Conservation (phyloP, 2,888 invertebrate genomes). For the Macropis europaea region DNA sequence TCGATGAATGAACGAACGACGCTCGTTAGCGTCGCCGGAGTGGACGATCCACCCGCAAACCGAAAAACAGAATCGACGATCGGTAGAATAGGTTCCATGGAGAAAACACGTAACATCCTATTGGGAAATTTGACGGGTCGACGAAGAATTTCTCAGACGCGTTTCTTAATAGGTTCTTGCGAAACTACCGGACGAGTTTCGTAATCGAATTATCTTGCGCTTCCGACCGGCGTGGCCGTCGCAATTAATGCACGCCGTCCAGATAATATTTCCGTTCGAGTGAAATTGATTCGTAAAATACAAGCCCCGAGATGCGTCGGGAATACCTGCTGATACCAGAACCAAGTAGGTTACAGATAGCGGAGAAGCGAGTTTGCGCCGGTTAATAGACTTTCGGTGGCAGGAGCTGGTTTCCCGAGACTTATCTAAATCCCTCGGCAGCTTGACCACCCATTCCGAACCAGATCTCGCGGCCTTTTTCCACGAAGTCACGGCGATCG, state of each 20-base stretch:
- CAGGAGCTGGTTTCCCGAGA: conserved; percentile 1
- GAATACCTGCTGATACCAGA: conserved; percentile 14
- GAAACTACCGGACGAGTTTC: conserved; percentile 26
- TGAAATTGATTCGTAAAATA: conserved; percentile 15
- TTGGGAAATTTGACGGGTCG: conserved; percentile 34
- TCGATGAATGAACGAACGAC: neutral
- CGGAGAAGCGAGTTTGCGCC: neutral
- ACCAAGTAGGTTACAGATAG: conserved; percentile 31
- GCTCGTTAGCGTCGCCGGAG: neutral
- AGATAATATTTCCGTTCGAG: conserved; percentile 26
- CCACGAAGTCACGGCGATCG: neutral
- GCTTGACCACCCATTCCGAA: conserved; percentile 34
- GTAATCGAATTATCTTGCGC: conserved; percentile 28
- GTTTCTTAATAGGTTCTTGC: conserved; percentile 33
- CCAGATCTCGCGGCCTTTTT: neutral
- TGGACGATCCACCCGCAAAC: neutral
- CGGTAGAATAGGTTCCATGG: neutral
- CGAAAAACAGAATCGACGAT: neutral
- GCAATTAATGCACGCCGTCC: conserved; percentile 30
- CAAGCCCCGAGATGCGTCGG: neutral
- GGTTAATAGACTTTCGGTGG: conserved; percentile 21
- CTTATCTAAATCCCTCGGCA: conserved; percentile 15
- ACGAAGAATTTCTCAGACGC: conserved; percentile 4
- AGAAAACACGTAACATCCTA: conserved; percentile 5
- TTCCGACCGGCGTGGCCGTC: conserved; percentile 23